Percentiles rank a stretch among this genome's conserved stretches.
phyloP scores from a whole-genome alignment of 2,113 vertebrate species.

The Reinhardtius hippoglossoides region DNA sequence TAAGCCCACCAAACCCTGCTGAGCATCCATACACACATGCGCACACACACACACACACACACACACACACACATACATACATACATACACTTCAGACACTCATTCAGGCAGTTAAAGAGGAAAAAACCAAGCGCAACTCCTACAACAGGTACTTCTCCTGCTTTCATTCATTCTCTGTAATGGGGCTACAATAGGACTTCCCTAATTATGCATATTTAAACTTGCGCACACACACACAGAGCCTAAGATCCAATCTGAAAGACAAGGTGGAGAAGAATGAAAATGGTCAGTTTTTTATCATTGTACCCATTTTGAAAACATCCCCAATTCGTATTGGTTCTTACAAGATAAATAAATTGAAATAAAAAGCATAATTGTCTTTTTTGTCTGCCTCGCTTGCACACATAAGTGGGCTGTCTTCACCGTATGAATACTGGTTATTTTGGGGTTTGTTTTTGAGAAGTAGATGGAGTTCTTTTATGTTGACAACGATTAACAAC shows the following conservation, averaged over 20 bases:
- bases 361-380: constrained; percentile 70
- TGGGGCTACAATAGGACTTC: constrained; percentile 68
- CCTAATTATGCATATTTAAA: constrained; percentile 62
- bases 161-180: constrained; percentile 61
- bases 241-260: constrained; percentile 77
- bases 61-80: constrained; percentile 19
- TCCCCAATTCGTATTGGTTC: constrained; percentile 84
- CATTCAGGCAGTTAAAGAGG: constrained; percentile 49
- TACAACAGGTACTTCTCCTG: constrained; percentile 77
- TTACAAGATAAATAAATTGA: constrained; percentile 84
- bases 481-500: no score
- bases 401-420: background rate
- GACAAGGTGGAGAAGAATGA: constrained; percentile 70
- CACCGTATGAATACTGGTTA: background rate
- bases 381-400: background rate
- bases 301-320: constrained; percentile 84
- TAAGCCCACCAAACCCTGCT: constrained; percentile 70
- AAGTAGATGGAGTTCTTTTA: background rate
- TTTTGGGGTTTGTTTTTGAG: background rate
- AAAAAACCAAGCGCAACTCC: constrained; percentile 40
- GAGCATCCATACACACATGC: constrained; percentile 57
- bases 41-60: background rate
- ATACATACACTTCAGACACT: constrained; percentile 30
- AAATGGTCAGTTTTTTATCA: constrained; percentile 78
- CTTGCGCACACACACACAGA: constrained; percentile 13